A percentile compares a stretch with the other conserved stretches of the same genome.
phyloP scores from a whole-genome alignment of 2,797 vertebrate species.

The Alectoris magna region DNA sequence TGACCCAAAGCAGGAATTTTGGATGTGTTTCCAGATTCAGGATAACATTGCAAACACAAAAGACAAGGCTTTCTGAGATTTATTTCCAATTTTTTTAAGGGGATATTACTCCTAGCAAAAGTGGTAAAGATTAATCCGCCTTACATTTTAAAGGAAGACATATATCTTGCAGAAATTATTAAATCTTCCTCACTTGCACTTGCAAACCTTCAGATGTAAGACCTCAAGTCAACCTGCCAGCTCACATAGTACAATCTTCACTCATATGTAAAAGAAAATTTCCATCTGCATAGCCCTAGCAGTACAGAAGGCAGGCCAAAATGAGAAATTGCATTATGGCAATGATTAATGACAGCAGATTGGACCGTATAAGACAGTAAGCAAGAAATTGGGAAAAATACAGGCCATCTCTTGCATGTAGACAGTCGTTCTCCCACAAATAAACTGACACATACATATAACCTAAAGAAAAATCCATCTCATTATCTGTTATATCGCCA shows the following conservation, averaged over 20 bases:
- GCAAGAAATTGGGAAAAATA: neutral
- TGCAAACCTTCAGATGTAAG: neutral
- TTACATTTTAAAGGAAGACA: neutral
- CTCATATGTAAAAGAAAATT: neutral
- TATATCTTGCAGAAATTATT: neutral
- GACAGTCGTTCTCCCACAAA: neutral
- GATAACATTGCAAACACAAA: neutral
- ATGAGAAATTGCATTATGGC: neutral
- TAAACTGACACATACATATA: neutral
- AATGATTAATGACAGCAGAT: constrained; percentile 28
- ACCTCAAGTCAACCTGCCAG: neutral
- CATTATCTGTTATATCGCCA: neutral
- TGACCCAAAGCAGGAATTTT: constrained; percentile 49
- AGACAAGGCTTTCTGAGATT: constrained; percentile 10
- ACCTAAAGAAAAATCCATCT: neutral
- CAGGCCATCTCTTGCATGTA: neutral
- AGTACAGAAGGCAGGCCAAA: neutral
- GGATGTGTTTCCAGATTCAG: neutral
- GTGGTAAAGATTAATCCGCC: neutral
- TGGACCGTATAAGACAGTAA: neutral
- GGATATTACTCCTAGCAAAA: neutral
- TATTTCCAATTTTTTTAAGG: neutral
- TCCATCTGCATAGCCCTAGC: neutral
- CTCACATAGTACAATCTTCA: neutral
- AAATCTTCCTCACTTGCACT: neutral